These are phyloP conservation scores for Sebastes matsubarae DNA, from an alignment of 2,797 vertebrate genomes.

Conservation along the genomic window DNA sequence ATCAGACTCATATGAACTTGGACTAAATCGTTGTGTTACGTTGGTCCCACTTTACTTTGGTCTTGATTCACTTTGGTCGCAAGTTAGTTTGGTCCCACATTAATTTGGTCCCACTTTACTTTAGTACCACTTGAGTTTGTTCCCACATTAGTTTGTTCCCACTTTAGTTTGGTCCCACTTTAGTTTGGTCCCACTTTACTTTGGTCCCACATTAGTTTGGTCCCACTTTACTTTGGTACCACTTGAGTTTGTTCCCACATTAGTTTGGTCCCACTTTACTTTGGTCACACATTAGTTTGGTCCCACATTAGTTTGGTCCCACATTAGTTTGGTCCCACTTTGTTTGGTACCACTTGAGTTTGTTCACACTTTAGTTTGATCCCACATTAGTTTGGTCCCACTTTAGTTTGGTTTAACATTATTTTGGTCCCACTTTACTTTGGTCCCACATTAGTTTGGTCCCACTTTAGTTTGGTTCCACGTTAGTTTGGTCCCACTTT, in stretches of 20 bases:
- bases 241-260: fast-evolving
- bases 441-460: fast-evolving
- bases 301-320: fast-evolving
- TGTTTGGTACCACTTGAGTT: fast-evolving
- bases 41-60: too few species aligned
- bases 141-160: fast-evolving
- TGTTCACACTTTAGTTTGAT: fast-evolving
- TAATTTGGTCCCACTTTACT: too few species aligned
- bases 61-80: too few species aligned
- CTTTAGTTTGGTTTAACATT: fast-evolving
- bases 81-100: too few species aligned
- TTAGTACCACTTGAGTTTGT: fast-evolving
- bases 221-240: fast-evolving
- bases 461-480: fast-evolving
- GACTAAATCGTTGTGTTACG: too few species aligned
- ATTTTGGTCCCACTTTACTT: fast-evolving
- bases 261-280: too few species aligned
- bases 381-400: fast-evolving
- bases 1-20: too few species aligned
- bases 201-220: too few species aligned
- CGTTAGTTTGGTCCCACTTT: fast-evolving
- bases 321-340: fast-evolving
- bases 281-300: fast-evolving
- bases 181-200: too few species aligned
- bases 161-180: too few species aligned